phyloP scores from a whole-genome alignment of 2,888 invertebrate species.

The Rhimphoctona megacephalus region DNA sequence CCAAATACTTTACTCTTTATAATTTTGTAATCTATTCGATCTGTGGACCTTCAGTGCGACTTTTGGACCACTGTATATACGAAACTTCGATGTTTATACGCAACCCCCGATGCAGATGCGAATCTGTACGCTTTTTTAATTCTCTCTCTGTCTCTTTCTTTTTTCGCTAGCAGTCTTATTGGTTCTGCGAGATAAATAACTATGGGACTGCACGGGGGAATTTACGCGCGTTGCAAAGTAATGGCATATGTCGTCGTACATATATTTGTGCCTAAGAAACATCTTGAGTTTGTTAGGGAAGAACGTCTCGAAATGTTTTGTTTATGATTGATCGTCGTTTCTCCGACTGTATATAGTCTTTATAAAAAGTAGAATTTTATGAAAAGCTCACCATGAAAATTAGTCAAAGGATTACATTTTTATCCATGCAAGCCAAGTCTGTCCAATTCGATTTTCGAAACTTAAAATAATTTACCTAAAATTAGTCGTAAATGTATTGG shows the following conservation, averaged over 20 bases:
- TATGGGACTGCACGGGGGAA: constrained; percentile 53
- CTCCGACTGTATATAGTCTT: background rate
- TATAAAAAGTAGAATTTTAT: background rate
- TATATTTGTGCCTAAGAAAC: constrained; percentile 48
- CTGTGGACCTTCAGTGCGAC: background rate
- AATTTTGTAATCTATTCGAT: background rate
- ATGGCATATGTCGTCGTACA: constrained; percentile 63
- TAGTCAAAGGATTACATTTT: background rate
- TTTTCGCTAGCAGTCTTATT: constrained; percentile 45
- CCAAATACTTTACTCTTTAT: background rate
- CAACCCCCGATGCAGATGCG: constrained; percentile 55
- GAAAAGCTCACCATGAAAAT: background rate
- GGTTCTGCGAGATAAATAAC: constrained; percentile 65
- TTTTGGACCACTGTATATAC: constrained; percentile 14
- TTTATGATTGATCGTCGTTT: constrained; percentile 61
- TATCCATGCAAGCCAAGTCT: background rate
- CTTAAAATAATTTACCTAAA: background rate
- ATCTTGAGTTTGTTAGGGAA: constrained; percentile 68
- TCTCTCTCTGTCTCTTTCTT: constrained; percentile 34
- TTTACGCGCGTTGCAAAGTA: constrained; percentile 57
- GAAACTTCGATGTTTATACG: constrained; percentile 38
- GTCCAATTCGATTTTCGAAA: background rate
- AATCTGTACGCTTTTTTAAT: constrained; percentile 41
- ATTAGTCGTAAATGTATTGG: background rate
- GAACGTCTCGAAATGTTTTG: constrained; percentile 55